Percentiles rank a stretch among this genome's conserved stretches.
These are phyloP conservation scores for Halcyon badia DNA, from an alignment of 2,797 vertebrate species.

Conservation along the genomic window DNA sequence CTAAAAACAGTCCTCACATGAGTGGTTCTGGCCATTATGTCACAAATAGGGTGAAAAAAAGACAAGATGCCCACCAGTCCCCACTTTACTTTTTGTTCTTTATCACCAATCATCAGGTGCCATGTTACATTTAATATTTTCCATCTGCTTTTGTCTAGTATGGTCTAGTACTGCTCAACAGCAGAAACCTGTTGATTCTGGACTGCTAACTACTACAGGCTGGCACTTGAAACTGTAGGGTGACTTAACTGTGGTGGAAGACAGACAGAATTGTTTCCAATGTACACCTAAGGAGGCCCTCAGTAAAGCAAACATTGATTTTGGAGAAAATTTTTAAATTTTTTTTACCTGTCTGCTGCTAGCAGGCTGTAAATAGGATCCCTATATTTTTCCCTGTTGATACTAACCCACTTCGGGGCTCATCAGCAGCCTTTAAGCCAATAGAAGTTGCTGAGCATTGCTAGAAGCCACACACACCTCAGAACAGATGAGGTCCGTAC, in stretches of 20 bases:
- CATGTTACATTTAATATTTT: conserved; percentile 45
- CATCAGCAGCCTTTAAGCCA: conserved; percentile 45
- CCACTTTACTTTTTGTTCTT: conserved; percentile 11
- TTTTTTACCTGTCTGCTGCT: conserved; percentile 69
- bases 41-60: neutral
- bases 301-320: conserved; percentile 84
- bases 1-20: neutral
- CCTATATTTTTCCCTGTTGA: conserved; percentile 75
- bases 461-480: conserved; percentile 49
- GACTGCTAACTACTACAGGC: conserved; percentile 68
- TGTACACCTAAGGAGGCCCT: conserved; percentile 83
- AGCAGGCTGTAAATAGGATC: conserved; percentile 80
- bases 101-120: conserved; percentile 39
- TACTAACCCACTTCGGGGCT: conserved; percentile 65
- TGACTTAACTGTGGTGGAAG: conserved; percentile 80
- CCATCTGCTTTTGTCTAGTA: conserved; percentile 12
- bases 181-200: conserved; percentile 80
- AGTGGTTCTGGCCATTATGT: neutral
- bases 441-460: conserved; percentile 25
- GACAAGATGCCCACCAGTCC: neutral
- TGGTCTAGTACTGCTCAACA: conserved; percentile 61
- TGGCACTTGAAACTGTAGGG: conserved; percentile 63
- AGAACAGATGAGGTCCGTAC: conserved; percentile 5
- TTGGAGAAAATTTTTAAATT: conserved; percentile 70
- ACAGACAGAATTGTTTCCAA: conserved; percentile 83